Conservation (phyloP, 2,888 invertebrate genomes). For the Eristalis tenax region DNA sequence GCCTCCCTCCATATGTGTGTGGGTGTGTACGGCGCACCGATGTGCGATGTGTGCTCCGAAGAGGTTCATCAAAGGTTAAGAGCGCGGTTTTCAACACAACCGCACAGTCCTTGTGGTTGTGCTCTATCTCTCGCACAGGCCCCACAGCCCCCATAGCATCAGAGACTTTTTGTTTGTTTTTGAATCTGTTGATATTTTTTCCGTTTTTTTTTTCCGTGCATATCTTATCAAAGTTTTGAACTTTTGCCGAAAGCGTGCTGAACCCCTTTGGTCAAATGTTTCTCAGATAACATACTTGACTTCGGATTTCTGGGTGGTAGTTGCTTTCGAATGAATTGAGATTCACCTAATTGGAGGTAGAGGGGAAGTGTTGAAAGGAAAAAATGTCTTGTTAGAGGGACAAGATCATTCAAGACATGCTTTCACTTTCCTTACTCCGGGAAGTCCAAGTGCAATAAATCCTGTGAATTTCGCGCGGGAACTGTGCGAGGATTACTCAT, state of each 20-base stretch:
- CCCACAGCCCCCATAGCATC: background rate
- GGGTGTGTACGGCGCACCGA: background rate
- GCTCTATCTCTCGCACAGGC: too few species aligned
- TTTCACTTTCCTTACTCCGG: too few species aligned
- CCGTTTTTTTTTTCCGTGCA: background rate
- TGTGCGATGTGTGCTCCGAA: background rate
- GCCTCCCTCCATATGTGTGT: background rate
- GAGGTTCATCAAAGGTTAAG: background rate
- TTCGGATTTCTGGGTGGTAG: background rate
- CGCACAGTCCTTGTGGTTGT: background rate
- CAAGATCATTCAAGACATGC: too few species aligned
- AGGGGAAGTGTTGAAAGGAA: too few species aligned
- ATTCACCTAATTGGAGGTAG: constrained; percentile 22
- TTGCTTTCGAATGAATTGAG: background rate
- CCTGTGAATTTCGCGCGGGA: too few species aligned
- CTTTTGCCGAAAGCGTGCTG: constrained; percentile 49
- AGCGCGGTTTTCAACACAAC: background rate
- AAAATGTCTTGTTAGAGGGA: too few species aligned
- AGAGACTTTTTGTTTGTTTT: background rate
- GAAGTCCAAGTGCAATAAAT: too few species aligned
- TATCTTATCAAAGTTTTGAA: constrained; percentile 20
- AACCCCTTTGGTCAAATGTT: constrained; percentile 61
- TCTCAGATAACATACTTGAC: constrained; percentile 25
- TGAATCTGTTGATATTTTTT: background rate
- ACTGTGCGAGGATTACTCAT: too few species aligned